Evolutionary conservation across 2,113 vertebrate species (phyloP), one percentile per base, ranked within the genome.

Genomic region (Xenopus borealis): DNA sequence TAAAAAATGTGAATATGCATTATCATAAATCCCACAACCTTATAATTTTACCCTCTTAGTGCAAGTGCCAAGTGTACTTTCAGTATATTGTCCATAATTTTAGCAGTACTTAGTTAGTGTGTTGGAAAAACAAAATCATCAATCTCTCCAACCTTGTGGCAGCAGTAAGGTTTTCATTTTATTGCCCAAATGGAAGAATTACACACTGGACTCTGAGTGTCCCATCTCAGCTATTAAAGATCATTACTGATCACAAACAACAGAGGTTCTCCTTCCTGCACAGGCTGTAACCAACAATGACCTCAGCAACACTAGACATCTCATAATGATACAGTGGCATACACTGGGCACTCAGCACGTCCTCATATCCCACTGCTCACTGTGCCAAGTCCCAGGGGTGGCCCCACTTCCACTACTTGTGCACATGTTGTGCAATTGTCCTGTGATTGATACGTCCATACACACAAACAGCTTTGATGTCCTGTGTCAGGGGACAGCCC

Each of bases 381-480:
- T 40, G 65, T 69, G 71, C 71, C 78, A 72, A 74, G 58, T 44
- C 46, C 47, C n/a, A 5, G 73, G 73, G 73, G 19, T 64, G 66
- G 40, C 64, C 33, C 78, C 30, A 0, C 57, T 64, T 67, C 71
- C 52, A 33, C 61, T 69, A 57, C 55, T 45, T 73, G 53, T 70
- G 5, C 53, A n/a, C 0, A 13, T 20, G 62, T 58, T 23, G 68
- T 40, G 66, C 14, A 66, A 67, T 58, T 79, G 55, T 52, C 62
- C 64, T 9, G 12, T 69, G 84, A 86, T 81, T 82, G 78, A 75
- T 82, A 62, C 18, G 59, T 81, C 82, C 78, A 82, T 8, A 3
- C 58, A 83, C 62, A 71, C 83, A 88, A 40, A 40, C 87, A 89
- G 79, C 82, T 83, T 63, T 33, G 57, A 80, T 85, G 88, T 85